Conservation (phyloP, 2,888 invertebrate species). For the Tanytarsus gracilentus region DNA sequence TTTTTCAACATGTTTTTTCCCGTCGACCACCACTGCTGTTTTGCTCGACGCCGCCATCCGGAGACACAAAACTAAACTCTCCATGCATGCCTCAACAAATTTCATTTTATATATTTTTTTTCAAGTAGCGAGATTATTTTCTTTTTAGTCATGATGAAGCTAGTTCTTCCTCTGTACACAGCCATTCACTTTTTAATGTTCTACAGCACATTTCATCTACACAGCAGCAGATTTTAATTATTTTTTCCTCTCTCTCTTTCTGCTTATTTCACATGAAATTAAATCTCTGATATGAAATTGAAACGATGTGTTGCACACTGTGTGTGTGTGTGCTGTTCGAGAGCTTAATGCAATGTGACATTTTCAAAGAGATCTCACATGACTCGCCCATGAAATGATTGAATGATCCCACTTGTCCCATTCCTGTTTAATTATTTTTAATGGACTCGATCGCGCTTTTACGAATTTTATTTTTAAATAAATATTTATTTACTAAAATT, state of each 20-base stretch:
- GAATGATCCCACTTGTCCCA: background rate
- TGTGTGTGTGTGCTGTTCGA: background rate
- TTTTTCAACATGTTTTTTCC: conserved; percentile 13
- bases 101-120: background rate
- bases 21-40: too few relatives aligned
- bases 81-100: background rate
- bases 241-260: background rate
- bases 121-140: background rate
- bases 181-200: conserved; percentile 8
- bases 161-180: background rate
- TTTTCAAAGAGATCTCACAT: conserved; percentile 1
- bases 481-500: conserved; percentile 5
- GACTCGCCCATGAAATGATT: conserved; percentile 2
- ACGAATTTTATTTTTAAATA: background rate
- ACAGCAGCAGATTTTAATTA: background rate
- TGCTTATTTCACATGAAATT: conserved; percentile 8
- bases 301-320: background rate
- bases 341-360: conserved; percentile 12
- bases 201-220: background rate
- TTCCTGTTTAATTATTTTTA: conserved; percentile 13
- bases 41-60: conserved; percentile 1
- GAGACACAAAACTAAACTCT: background rate
- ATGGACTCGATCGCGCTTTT: background rate
- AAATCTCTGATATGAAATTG: conserved; percentile 16
- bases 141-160: background rate